Percentiles rank a stretch among this genome's conserved stretches.
Conservation (phyloP, 2,113 vertebrate species). For the Malurus cyaneus region DNA sequence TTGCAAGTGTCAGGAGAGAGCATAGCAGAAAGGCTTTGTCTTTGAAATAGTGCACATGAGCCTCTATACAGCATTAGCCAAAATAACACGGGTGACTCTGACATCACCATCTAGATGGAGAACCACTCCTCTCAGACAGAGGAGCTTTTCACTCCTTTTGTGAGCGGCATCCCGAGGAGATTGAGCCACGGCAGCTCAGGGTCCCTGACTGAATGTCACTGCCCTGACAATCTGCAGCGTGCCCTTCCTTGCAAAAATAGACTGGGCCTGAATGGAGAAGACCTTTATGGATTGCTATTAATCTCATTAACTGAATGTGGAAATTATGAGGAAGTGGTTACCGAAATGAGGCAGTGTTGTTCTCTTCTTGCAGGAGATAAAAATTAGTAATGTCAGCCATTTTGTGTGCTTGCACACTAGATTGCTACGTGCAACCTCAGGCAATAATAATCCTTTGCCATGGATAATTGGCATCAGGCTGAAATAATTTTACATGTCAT, state of each 20-base stretch:
- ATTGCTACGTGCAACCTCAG: fast-evolving
- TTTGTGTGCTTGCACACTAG: neutral
- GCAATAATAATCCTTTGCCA: neutral
- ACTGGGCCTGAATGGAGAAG: neutral
- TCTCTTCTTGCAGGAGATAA: neutral
- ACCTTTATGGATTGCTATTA: neutral
- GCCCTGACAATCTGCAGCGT: neutral
- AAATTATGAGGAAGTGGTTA: neutral
- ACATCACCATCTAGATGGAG: fast-evolving
- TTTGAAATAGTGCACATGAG: fast-evolving
- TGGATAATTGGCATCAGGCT: neutral
- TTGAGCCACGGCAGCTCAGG: fast-evolving
- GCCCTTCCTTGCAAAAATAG: fast-evolving
- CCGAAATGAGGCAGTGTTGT: neutral
- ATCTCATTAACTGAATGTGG: neutral
- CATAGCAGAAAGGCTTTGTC: fast-evolving
- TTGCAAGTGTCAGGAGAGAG: neutral
- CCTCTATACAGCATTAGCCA: fast-evolving
- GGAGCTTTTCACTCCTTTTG: neutral
- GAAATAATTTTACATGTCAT: neutral
- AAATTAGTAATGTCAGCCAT: neutral
- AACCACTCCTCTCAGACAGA: fast-evolving
- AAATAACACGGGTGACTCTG: too few species aligned
- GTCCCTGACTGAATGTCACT: fast-evolving
- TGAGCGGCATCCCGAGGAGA: fast-evolving